A percentile compares a stretch with the other conserved stretches of the same genome.
These are phyloP conservation scores for Cryptotermes secundus DNA, from an alignment of 1,140 invertebrate species.

Conservation along the genomic window DNA sequence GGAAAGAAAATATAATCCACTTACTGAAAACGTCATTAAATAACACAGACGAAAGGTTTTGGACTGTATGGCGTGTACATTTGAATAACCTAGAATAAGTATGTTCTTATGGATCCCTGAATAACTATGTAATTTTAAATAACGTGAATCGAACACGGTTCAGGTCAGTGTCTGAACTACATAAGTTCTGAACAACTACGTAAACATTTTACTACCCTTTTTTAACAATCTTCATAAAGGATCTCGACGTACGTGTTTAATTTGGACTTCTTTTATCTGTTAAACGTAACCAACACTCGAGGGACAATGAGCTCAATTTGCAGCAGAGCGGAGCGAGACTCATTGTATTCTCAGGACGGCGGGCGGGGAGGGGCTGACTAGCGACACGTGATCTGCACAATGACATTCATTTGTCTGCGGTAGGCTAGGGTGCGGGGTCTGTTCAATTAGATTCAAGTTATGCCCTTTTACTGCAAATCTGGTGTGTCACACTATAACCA, in stretches of 20 bases:
- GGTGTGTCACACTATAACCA: neutral
- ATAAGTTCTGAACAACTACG: no score
- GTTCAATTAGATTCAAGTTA: neutral
- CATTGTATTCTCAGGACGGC: neutral
- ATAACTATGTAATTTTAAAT: no score
- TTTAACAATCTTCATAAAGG: neutral
- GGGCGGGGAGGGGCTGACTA: neutral
- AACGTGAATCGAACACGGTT: no score
- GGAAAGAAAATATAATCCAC: no score
- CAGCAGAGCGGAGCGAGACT: neutral
- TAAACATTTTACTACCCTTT: no score
- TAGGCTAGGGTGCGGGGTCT: neutral
- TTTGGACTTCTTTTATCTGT: neutral
- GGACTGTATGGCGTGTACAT: no score
- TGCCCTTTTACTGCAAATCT: neutral
- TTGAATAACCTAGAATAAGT: no score
- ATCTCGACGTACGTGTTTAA: neutral
- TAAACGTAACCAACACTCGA: neutral
- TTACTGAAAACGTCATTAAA: no score
- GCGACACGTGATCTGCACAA: neutral
- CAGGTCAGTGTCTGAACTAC: no score
- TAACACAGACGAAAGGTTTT: no score
- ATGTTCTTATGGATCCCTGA: no score
- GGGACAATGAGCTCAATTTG: neutral
- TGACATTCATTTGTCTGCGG: neutral